Evolutionary conservation across 2,113 vertebrate genomes (phyloP).

Genomic region (Brachypteracias leptosomus): DNA sequence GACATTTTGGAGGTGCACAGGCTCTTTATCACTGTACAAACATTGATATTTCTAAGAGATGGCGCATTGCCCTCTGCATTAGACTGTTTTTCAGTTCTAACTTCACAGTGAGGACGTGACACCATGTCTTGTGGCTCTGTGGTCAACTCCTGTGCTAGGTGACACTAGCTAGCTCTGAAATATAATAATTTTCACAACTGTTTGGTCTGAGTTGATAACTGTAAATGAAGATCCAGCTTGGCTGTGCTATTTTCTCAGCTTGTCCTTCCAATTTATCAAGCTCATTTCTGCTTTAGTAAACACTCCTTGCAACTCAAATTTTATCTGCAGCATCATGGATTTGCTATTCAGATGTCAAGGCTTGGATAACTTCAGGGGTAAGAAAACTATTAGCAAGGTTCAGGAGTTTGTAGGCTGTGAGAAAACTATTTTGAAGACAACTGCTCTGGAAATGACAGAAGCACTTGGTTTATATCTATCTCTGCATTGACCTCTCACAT

Average conservation of each 20-base stretch:
- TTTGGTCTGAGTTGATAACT: neutral
- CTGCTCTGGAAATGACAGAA: neutral
- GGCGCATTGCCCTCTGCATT: neutral
- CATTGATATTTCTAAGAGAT: neutral
- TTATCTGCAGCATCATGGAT: neutral
- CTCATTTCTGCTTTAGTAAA: neutral
- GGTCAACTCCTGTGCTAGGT: neutral
- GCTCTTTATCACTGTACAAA: neutral
- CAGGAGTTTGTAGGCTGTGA: neutral
- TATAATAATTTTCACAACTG: neutral
- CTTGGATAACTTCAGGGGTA: neutral
- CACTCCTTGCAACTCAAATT: neutral
- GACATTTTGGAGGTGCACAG: neutral
- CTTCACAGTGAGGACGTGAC: neutral
- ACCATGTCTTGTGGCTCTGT: fast-evolving
- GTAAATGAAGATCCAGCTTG: neutral
- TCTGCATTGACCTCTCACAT: neutral
- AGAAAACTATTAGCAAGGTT: neutral
- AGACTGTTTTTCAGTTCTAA: neutral
- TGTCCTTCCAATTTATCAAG: neutral
- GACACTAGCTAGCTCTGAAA: neutral
- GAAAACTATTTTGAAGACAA: neutral
- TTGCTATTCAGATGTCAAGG: neutral
- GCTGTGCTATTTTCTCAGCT: neutral
- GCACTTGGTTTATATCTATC: neutral